Conservation (phyloP, 2,888 invertebrate species). For the Acrobasis suavella region DNA sequence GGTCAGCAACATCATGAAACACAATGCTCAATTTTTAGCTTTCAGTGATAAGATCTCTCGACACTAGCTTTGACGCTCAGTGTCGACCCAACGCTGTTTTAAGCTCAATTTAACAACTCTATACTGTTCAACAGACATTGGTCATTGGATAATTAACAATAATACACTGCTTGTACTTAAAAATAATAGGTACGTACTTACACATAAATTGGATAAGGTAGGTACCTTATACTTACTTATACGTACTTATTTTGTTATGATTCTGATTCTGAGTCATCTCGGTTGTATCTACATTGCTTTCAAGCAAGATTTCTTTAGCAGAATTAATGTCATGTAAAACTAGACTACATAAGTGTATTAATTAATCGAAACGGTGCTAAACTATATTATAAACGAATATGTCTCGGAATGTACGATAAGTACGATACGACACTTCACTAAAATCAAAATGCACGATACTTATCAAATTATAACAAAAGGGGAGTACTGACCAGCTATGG, state of each 20-base stretch:
- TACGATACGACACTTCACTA: no score
- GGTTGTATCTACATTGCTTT: background rate
- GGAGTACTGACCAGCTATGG: constrained; percentile 3
- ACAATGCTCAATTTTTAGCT: no score
- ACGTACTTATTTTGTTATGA: background rate
- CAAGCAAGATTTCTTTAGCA: background rate
- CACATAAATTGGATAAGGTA: background rate
- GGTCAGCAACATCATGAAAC: no score
- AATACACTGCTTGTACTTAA: background rate
- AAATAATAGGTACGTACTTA: background rate
- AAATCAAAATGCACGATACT: background rate
- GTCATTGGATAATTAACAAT: background rate
- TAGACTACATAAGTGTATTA: no score
- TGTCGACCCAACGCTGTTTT: no score
- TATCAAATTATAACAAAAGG: background rate
- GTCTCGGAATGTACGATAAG: background rate
- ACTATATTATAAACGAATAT: background rate
- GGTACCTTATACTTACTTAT: no score
- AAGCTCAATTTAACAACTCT: no score
- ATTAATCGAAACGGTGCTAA: background rate
- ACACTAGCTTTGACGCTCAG: no score
- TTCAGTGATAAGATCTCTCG: no score
- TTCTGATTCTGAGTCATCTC: constrained; percentile 2
- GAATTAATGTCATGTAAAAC: no score
- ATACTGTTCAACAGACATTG: no score